Percentiles rank a stretch among this genome's conserved stretches.
These are phyloP conservation scores for Furcifer pardalis DNA, from an alignment of 2,797 vertebrate genomes.

Conservation along the genomic window DNA sequence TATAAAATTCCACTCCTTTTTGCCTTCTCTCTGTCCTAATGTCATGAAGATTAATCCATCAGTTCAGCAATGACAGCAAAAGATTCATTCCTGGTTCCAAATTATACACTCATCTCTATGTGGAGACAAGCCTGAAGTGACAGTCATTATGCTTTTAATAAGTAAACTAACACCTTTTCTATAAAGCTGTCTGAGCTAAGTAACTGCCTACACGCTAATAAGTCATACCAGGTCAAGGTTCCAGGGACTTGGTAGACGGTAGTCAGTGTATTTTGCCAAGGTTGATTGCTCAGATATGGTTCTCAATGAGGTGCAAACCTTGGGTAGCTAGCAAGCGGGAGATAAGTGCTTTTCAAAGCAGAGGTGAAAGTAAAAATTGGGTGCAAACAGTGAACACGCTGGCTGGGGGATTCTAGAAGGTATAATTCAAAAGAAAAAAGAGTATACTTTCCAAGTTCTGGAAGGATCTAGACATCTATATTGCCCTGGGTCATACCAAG, in stretches of 20 bases:
- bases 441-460: no score
- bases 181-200: not conserved
- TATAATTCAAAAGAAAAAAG: not conserved
- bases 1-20: not conserved
- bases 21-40: not conserved
- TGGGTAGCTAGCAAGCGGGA: not conserved
- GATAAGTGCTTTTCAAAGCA: not conserved
- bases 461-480: not conserved
- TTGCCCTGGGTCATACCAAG: not conserved
- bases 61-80: not conserved
- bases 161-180: not conserved
- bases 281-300: accelerated
- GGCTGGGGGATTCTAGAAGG: not conserved
- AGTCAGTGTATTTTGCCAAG: not conserved
- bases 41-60: not conserved
- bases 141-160: not conserved
- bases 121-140: not conserved
- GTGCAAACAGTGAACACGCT: not conserved
- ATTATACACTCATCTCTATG: not conserved
- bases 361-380: not conserved
- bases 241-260: not conserved
- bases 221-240: not conserved
- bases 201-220: not conserved
- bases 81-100: not conserved
- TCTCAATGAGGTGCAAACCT: accelerated